These are phyloP conservation scores for Orchesella flavescens DNA, from an alignment of 2,888 invertebrate genomes.

Conservation along the genomic window DNA sequence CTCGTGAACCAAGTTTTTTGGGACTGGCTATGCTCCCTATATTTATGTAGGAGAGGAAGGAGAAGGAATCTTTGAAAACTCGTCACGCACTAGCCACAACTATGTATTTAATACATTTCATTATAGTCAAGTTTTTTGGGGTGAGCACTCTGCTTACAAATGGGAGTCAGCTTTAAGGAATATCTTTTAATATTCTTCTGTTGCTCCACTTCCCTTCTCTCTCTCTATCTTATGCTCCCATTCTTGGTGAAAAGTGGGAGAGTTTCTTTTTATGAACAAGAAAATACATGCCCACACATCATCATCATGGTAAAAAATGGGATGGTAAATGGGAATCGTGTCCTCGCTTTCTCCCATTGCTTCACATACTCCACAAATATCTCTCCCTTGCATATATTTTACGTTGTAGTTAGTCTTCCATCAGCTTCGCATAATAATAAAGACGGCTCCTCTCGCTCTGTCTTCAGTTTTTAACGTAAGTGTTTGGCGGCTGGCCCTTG, in stretches of 20 bases:
- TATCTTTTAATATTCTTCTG: background rate
- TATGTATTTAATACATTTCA: conserved; percentile 46
- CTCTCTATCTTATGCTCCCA: background rate
- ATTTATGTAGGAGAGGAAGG: background rate
- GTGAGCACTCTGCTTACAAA: conserved; percentile 13
- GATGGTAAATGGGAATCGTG: background rate
- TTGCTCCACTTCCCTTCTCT: conserved; percentile 19
- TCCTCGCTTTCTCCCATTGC: background rate
- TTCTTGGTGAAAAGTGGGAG: background rate
- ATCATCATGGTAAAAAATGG: background rate
- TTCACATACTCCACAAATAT: too few species aligned
- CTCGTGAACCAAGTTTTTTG: background rate
- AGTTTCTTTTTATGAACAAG: background rate
- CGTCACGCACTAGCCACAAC: conserved; percentile 47
- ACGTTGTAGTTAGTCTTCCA: too few species aligned
- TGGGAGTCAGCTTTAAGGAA: conserved; percentile 21
- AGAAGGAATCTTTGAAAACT: conserved; percentile 28
- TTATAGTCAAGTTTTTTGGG: background rate
- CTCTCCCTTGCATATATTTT: too few species aligned
- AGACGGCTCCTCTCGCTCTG: too few species aligned
- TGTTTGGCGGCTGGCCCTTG: too few species aligned
- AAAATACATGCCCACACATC: background rate
- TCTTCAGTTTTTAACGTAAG: too few species aligned
- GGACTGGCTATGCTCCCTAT: too few species aligned
- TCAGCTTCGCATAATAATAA: too few species aligned